A percentile compares a stretch with the other conserved stretches of the same genome.
These are phyloP conservation scores for cattle (Bos taurus) DNA, from an alignment of 2,113 vertebrate genomes.

Conservation along the genomic window ARS-UCD2.0 NC_037333.1:18648001-18648500, in stretches of 20 bases:
- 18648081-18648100: not conserved
- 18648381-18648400: slow-evolving; percentile 50
- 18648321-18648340: slow-evolving; percentile 74
- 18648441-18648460: slow-evolving; percentile 20
- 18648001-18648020: not conserved
- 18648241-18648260: slow-evolving; percentile 32
- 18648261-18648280: slow-evolving; percentile 66
- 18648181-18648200: not conserved
- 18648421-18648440: slow-evolving; percentile 53
- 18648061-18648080: not conserved
- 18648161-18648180: not conserved
- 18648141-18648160: not conserved
- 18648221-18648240: not conserved
- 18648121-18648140: not conserved
- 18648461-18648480: slow-evolving; percentile 54
- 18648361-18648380: slow-evolving; percentile 59
- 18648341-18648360: slow-evolving; percentile 71
- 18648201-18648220: not conserved
- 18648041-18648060: not conserved
- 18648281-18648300: slow-evolving; percentile 57
- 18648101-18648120: not conserved
- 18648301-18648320: slow-evolving; percentile 71
- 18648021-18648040: not conserved
- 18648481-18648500: slow-evolving; percentile 25
- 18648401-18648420: slow-evolving; percentile 51